Base-by-base conservation (phyloP, 2,888 invertebrate species). In the Amaurobius ferox region DNA sequence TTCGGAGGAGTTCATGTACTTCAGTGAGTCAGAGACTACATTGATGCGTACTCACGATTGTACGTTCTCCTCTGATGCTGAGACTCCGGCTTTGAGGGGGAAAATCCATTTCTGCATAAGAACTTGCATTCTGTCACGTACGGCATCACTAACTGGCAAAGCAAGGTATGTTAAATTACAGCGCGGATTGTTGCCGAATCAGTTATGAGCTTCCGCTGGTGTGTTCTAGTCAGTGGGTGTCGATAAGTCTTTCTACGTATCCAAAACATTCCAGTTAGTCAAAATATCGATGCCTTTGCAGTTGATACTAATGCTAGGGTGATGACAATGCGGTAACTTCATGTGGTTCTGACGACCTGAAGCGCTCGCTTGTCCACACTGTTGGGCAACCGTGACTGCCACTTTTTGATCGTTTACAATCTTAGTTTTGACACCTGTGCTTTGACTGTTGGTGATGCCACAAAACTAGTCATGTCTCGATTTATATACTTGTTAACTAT, bases 401-500 rank as follows among this genome's bases (percentile, higher is more conserved):
- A 29, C 7, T 29, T 13, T 32, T 32, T 66, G 19, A 26, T 13
- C 16, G 9, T 32, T 66, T 66, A 19, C n/a, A 32, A 35, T 64
- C 29, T 66, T 19, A 19, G 3, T n/a, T 29, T 40, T 26, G 26
- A 39, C 23, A 23, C 6, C 29, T 13, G 9, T 19, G 35, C 55
- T 77, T 85, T 77, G 72, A 32, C 30, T 40, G 40, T 62, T 66
- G 83, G 83, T 77, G 83, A 85, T 85, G 83, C 83, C 83, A 40
- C 30, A 13, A 68, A 66, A 85, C 83, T 85, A 85, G 83, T 85
- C 83, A 85, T 77, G 83, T 77, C 77, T 85, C 83, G 77, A 85
- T 85, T 85, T 85, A 85, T 85, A 85, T 77, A 85, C 83, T 85
- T 85, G 83, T 85, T 85, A 85, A 85, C 83, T 85, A 85, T 78